phyloP scores from a whole-genome alignment of 1,140 invertebrate species.

The Sycophaga agraensis region DNA sequence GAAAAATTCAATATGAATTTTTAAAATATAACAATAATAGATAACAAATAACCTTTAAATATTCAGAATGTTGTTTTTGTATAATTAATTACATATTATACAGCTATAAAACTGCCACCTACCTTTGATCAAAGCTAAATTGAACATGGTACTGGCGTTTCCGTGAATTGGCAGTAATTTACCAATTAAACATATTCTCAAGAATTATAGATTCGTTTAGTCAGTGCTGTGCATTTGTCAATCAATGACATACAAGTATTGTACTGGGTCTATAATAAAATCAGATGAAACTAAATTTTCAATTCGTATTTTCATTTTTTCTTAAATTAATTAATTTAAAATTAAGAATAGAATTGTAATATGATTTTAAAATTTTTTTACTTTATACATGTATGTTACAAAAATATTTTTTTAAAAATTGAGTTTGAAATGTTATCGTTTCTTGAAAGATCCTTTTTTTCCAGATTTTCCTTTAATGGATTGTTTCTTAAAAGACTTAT shows the following conservation, averaged over 20 bases:
- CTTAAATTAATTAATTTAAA: neutral
- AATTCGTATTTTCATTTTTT: constrained; percentile 20
- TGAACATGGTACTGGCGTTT: constrained; percentile 17
- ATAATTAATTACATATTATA: too few species aligned
- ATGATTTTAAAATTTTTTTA: constrained; percentile 5
- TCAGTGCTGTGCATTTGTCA: constrained; percentile 46
- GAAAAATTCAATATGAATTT: too few species aligned
- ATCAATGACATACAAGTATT: constrained; percentile 44
- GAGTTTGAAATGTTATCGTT: neutral
- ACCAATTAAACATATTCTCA: constrained; percentile 17
- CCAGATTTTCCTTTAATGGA: constrained; percentile 10
- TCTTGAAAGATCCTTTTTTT: constrained; percentile 19
- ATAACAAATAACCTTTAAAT: too few species aligned
- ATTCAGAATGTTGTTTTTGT: too few species aligned
- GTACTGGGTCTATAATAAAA: constrained; percentile 53
- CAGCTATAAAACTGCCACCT: neutral
- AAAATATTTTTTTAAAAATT: neutral
- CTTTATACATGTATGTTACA: constrained; percentile 5
- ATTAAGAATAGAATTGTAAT: too few species aligned
- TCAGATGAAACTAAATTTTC: constrained; percentile 34
- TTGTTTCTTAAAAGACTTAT: constrained; percentile 33
- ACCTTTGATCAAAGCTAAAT: neutral
- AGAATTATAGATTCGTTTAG: constrained; percentile 33
- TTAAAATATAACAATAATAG: too few species aligned
- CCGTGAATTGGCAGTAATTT: constrained; percentile 20